These are phyloP conservation scores for Climacteris rufus DNA, from an alignment of 2,113 vertebrate genomes.

Conservation along the genomic window DNA sequence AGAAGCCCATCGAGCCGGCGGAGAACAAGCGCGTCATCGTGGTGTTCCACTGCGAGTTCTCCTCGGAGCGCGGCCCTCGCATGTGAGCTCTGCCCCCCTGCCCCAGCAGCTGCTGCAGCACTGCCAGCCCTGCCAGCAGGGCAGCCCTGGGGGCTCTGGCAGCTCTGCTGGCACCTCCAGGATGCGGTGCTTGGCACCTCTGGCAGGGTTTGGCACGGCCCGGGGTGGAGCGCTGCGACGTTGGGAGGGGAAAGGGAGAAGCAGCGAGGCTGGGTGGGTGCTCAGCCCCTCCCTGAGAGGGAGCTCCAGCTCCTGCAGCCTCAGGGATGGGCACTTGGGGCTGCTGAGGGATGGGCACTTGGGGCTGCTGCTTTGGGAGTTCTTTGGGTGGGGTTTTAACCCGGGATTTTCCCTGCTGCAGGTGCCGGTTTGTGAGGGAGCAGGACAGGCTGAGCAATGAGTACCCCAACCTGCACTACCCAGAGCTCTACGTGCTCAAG, in stretches of 20 bases:
- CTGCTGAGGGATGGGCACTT: accelerated
- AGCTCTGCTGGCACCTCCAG: accelerated
- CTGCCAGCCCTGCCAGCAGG: neutral
- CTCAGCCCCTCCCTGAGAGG: neutral
- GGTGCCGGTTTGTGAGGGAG: conserved; percentile 89
- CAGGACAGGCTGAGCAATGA: conserved; percentile 84
- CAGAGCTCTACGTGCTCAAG: conserved; percentile 92
- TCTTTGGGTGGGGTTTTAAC: accelerated
- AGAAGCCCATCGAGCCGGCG: conserved; percentile 73
- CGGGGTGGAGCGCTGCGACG: accelerated
- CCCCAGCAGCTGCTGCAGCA: accelerated
- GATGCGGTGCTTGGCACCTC: accelerated
- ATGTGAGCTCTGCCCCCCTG: conserved; percentile 73
- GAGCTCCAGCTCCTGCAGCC: neutral
- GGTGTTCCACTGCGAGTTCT: conserved; percentile 98
- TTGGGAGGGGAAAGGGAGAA: neutral
- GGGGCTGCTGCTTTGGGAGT: accelerated
- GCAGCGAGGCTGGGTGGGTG: neutral
- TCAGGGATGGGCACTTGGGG: accelerated
- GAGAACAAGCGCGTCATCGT: conserved; percentile 83
- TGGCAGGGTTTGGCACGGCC: neutral
- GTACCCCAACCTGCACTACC: conserved; percentile 93
- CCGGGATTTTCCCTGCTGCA: accelerated
- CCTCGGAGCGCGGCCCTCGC: conserved; percentile 89
- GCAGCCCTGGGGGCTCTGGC: accelerated